Evolutionary conservation across 2,113 vertebrate species (phyloP).

Genomic region (Podilymbus podiceps): DNA sequence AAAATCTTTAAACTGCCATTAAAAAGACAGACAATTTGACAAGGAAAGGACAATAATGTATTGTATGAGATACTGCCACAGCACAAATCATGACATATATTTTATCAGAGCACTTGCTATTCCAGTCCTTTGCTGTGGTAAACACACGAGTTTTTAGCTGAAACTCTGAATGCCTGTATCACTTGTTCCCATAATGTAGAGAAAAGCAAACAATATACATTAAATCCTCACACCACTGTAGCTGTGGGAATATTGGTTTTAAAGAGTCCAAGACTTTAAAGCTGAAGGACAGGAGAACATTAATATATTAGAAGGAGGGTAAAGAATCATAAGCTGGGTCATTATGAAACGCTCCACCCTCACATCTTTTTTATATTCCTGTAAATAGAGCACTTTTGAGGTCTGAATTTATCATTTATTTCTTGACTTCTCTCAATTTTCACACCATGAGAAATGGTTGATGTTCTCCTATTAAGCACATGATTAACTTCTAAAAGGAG

Average conservation of each 20-base stretch:
- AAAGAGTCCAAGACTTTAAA: not conserved
- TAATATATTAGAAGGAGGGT: not conserved
- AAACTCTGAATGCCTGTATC: not conserved
- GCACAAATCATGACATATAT: not conserved
- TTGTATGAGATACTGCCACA: not conserved
- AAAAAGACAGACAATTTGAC: not conserved
- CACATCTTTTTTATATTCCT: not conserved
- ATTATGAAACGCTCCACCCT: not conserved
- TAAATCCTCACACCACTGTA: not conserved
- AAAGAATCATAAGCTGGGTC: not conserved
- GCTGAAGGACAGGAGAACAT: not conserved
- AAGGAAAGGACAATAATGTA: not conserved
- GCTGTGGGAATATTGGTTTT: not conserved
- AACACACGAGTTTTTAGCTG: not conserved
- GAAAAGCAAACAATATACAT: not conserved
- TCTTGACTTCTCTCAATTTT: conserved; percentile 9
- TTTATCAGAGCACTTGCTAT: not conserved
- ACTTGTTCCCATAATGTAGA: not conserved
- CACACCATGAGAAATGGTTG: conserved; percentile 8
- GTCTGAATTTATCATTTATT: not conserved
- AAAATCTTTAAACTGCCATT: not conserved
- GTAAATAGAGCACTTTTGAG: not conserved
- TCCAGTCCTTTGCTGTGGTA: not conserved
- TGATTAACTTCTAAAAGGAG: conserved; percentile 45
- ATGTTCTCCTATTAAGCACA: conserved; percentile 29